These are phyloP conservation scores for Tetragonula carbonaria DNA, from an alignment of 2,888 invertebrate genomes.

Conservation along the genomic window DNA sequence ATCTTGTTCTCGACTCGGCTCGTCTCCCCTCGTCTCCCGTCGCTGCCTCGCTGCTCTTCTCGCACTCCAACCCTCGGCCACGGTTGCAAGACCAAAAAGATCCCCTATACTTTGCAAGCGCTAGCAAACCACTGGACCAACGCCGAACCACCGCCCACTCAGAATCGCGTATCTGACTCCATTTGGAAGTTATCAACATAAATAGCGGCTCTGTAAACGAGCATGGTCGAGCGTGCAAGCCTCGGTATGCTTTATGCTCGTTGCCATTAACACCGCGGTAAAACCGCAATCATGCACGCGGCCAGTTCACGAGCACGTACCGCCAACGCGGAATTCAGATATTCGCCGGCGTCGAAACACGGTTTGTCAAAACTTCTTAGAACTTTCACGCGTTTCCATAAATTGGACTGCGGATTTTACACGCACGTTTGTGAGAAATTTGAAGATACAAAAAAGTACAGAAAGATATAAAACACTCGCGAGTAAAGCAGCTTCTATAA, in stretches of 20 bases:
- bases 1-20: conserved; percentile 82
- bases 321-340: conserved; percentile 2
- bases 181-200: conserved; percentile 81
- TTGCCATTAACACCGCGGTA: conserved; percentile 68
- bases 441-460: no score
- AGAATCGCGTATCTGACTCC: conserved; percentile 76
- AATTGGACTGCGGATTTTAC: no score
- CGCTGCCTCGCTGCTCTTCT: conserved; percentile 34
- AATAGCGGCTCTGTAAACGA: conserved; percentile 77
- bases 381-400: conserved; percentile 29
- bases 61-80: conserved; percentile 53
- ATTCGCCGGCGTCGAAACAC: conserved; percentile 14
- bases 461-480: no score
- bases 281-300: conserved; percentile 54
- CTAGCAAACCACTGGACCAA: conserved; percentile 71
- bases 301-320: conserved; percentile 13
- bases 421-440: no score
- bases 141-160: conserved; percentile 67
- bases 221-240: conserved; percentile 62
- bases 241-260: conserved; percentile 65
- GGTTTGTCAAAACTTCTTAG: conserved; percentile 57
- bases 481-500: no score
- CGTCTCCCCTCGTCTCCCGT: conserved; percentile 48
- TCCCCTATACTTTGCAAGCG: conserved; percentile 78
- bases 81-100: conserved; percentile 77